Conservation (phyloP, 2,113 vertebrate species). For the Tiliqua scincoides region DNA sequence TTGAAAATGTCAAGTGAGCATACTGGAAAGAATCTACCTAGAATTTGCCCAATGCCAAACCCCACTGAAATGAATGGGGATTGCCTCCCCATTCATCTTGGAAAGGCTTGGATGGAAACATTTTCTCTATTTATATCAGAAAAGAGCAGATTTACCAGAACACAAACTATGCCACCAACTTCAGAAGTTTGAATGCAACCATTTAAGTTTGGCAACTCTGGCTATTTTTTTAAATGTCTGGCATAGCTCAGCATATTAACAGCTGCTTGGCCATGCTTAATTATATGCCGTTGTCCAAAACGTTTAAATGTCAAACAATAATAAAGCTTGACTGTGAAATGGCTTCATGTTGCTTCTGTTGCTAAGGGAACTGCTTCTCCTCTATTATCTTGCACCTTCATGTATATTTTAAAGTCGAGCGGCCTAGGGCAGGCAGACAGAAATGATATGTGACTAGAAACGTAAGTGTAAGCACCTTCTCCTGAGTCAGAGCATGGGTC, state of each 20-base stretch:
- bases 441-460: background rate
- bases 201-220: background rate
- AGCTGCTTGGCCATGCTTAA: constrained; percentile 13
- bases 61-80: background rate
- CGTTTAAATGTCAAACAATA: constrained; percentile 36
- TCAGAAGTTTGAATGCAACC: background rate
- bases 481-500: no score
- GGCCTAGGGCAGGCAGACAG: background rate
- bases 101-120: background rate
- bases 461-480: background rate
- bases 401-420: constrained; percentile 32
- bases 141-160: background rate
- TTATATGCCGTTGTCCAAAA: constrained; percentile 38
- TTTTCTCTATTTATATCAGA: background rate
- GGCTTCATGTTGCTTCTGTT: constrained; percentile 15
- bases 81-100: background rate
- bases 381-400: background rate
- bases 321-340: constrained; percentile 18
- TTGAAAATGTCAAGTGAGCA: background rate
- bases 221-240: constrained; percentile 21
- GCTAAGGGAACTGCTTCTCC: constrained; percentile 3
- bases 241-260: background rate
- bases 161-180: accelerated
- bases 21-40: background rate
- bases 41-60: background rate